Percentiles rank a stretch among this genome's conserved stretches.
phyloP scores from a whole-genome alignment of 2,888 invertebrate species.

The Dicycla oo region DNA sequence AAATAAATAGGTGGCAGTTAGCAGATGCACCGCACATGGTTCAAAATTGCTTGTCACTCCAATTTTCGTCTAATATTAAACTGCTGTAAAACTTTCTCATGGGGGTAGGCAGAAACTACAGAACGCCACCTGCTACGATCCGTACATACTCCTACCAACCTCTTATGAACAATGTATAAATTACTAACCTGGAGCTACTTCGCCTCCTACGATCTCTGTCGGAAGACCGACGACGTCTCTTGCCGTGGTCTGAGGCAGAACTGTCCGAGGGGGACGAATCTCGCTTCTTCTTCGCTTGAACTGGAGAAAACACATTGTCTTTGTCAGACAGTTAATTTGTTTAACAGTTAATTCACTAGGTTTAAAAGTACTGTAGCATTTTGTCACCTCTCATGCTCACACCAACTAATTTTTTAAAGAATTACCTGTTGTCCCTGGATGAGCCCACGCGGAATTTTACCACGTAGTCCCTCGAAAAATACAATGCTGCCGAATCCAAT shows the following conservation, averaged over 20 bases:
- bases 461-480: too few species aligned
- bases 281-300: slow-evolving; percentile 78
- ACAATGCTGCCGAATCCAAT: too few species aligned
- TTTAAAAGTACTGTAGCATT: not conserved
- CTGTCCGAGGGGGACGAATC: slow-evolving; percentile 69
- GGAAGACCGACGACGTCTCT: slow-evolving; percentile 68
- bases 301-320: not conserved
- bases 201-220: slow-evolving; percentile 73
- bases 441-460: too few species aligned
- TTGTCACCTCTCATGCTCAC: too few species aligned
- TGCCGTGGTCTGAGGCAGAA: slow-evolving; percentile 70
- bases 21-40: not conserved
- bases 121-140: not conserved
- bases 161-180: too few species aligned
- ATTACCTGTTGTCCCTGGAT: too few species aligned
- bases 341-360: not conserved
- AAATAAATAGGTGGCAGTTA: not conserved
- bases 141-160: too few species aligned
- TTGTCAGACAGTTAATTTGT: slow-evolving; percentile 1
- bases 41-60: not conserved
- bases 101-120: not conserved
- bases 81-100: not conserved
- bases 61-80: not conserved
- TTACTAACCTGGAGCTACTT: slow-evolving; percentile 71
- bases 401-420: too few species aligned